Percentiles rank a stretch among this genome's conserved stretches.
These are phyloP conservation scores for Acanthurus tractus DNA, from an alignment of 2,797 vertebrate genomes.

Conservation along the genomic window DNA sequence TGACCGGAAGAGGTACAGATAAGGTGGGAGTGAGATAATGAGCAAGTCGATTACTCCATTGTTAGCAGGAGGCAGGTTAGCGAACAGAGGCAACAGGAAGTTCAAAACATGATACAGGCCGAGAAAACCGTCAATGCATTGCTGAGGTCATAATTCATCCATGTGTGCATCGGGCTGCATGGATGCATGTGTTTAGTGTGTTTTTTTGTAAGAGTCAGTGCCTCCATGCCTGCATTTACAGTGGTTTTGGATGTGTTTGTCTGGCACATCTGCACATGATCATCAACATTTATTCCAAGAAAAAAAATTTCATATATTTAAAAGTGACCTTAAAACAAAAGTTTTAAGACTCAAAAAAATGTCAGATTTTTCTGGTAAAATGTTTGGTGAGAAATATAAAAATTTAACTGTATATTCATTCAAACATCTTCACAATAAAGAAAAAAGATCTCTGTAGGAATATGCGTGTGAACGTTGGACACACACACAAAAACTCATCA, in stretches of 20 bases:
- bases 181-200: not conserved
- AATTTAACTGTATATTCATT: too few relatives aligned
- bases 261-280: not conserved
- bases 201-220: conserved; percentile 3
- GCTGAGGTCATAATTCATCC: conserved; percentile 66
- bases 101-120: conserved; percentile 75
- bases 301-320: not conserved
- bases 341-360: not conserved
- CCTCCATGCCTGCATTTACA: not conserved
- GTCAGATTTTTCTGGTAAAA: not conserved
- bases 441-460: conserved; percentile 13
- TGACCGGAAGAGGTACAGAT: conserved; percentile 60
- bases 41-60: conserved; percentile 36
- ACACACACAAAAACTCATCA: conserved; percentile 12
- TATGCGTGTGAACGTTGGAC: conserved; percentile 14
- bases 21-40: conserved; percentile 49
- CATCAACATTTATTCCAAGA: not conserved
- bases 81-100: conserved; percentile 79
- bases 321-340: not conserved
- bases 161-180: conserved; percentile 28
- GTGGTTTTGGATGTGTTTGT: not conserved
- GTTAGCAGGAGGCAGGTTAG: conserved; percentile 34
- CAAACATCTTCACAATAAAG: not conserved
- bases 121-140: conserved; percentile 43
- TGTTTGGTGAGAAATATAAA: too few relatives aligned